Base-by-base conservation (phyloP, 2,888 invertebrate genomes). In the Nephrocerus scutellatus region DNA sequence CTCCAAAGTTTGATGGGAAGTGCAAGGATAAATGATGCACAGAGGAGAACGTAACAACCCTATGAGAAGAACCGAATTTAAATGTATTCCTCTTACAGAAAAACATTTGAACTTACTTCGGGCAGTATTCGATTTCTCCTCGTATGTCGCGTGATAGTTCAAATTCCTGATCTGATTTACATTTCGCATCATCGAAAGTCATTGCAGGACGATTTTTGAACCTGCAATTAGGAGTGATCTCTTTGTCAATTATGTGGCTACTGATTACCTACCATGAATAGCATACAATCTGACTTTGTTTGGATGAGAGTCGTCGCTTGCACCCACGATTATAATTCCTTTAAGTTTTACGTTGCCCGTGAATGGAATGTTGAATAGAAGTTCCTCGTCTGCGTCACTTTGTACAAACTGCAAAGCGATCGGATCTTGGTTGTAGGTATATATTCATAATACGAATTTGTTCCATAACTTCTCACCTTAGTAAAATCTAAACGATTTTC, bases 321-420 rank as follows among this genome's bases (percentile, higher is more conserved):
- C 89, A n/a, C 96, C 96, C 51, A 85, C 76, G 36, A 98, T 72
- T 53, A 89, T 86, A 26, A 98, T 79, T 8, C 96, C 96, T 71
- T 95, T 95, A 33, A 98, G 70, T 68, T 96, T 96, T 2, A 98
- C 77, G 72, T 88, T 89, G 21, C 93, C 95, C 23, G 91, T 90
- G 63, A 98, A 98, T 18, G 96, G 96, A 57, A 97, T 89, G 64
- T 95, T 96, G 62, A 98, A 92, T 3, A 98, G 72, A 5, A 98
- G 72, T 70, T 98, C 97, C 67, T 89, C 88, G 71, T 97, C 97
- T 2, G 80, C 84, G 75, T 97, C 97, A 71, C 96, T 96, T 69
- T 91, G 85, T 1, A 97, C 96, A 75, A 74, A 90, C 92, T 95
- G 66, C 16, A 72, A 47, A 13, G 1, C 6, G 15, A 29, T 10